Base-by-base conservation (phyloP, 2,888 invertebrate genomes). In the Ennomos erosarius region DNA sequence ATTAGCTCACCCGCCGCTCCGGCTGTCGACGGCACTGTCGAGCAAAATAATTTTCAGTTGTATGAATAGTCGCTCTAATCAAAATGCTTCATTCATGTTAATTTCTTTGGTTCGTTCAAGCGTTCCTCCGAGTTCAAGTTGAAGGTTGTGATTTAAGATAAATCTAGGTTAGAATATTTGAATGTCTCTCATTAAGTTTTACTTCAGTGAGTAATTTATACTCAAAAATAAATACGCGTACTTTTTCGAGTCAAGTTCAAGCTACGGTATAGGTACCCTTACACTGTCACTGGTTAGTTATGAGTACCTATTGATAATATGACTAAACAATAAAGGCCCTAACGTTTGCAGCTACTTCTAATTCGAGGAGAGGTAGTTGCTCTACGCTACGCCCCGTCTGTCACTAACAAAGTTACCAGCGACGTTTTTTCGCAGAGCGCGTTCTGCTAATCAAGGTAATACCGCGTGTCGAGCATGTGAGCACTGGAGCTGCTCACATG, bases 401-500 rank as follows among this genome's bases (percentile, higher is more conserved):
- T 70, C 72, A 69, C 73, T 88, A 90, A 90, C 82, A 82, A 77
- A 87, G 85, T 90, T 90, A 89, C 82, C 71, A 75, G 79, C 78
- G 82, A 84, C 84, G 74, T 86, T 89, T 89, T 88, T 87, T 81
- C 82, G 74, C 78, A 74, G 82, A 73, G 66, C 70, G 76, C 78
- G 74, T 75, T 75, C 78, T 76, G 78, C 83, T 87, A 87, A 88
- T 89, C 83, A 89, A 76, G 78, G 83, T 86, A 87, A 86, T 85
- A 82, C 79, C 75, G 78, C 79, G 76, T 83, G 87, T 79, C 85
- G 62, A 63, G 56, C 52, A 55, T 42, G 33, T 1, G 10, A 11
- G 43, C 26, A 52, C 65, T 67, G 65, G 70, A 72, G 71, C 68
- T 68, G 8, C 57, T 66, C 55, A 59, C 49, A 58, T 55, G 59